Evolutionary conservation across 2,888 invertebrate genomes (phyloP), one percentile per base, ranked within the genome.

Genomic region (Desoria tigrina): DNA sequence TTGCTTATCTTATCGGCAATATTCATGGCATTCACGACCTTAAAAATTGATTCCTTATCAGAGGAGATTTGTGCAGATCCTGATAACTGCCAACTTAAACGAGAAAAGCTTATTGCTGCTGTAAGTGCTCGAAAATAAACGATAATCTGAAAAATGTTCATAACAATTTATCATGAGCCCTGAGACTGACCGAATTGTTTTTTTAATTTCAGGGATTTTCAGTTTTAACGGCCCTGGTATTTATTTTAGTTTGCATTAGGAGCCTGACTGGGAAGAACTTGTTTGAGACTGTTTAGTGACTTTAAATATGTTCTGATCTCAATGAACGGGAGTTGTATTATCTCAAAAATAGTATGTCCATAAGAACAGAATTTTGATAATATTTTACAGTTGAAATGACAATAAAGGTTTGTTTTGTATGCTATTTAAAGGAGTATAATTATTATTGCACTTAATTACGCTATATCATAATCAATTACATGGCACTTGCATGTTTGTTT

Each of bases 101-200:
- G 59, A 2, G 75, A 78, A 63, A 74, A 75, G 42, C 77, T 77
- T 7, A 80, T 79, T 71, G 78, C 77, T 32, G 77, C 77, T 28
- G 77, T 83, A 63, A 76, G 62, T 42, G n/a, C 9, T 1, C 37
- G 11, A 57, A 28, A 11, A 51, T 23, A 55, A 23, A 51, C 6
- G 7, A 6, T n/a, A 24, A 51, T 51, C 49, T 39, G 39, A 39
- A 11, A 16, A 9, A 39, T 11, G 39, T 39, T 39, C 16, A 11
- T 11, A 39, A 16, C n/a, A n/a, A n/a, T n/a, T n/a, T 39, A 39
- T 16, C 39, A 16, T 39, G 16, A 39, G 39, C 16, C 39, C 39
- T 16, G 9, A 16, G 16, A 39, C 39, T 39, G 39, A 11, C 39
- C 16, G 39, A 16, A 39, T 39, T 55, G 14, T 51, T 27, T 51